Evolutionary conservation across 2,797 vertebrate genomes (phyloP).

Genomic region (Coracias cyanogaster): DNA sequence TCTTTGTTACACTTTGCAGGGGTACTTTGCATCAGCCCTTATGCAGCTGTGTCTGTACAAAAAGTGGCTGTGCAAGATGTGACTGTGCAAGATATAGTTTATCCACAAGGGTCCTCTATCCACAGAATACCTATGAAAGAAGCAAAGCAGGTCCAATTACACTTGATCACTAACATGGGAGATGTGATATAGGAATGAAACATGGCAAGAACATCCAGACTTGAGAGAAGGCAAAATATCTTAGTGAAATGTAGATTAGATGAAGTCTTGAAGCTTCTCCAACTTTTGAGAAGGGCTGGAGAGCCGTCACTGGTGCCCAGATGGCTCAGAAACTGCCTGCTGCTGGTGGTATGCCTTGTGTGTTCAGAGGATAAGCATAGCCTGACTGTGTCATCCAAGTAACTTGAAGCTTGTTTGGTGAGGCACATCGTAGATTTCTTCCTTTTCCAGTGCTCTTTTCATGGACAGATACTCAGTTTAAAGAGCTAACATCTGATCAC

Average conservation of each 20-base stretch:
- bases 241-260: not conserved
- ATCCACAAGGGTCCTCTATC: not conserved
- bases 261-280: not conserved
- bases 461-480: not conserved
- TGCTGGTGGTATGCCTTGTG: not conserved
- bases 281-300: not conserved
- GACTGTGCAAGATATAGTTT: not conserved
- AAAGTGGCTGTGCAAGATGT: not conserved
- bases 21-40: not conserved
- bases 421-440: not conserved
- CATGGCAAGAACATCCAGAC: not conserved
- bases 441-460: not conserved
- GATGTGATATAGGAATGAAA: not conserved
- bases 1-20: not conserved
- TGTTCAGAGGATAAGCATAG: not conserved
- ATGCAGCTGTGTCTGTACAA: not conserved
- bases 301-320: rapidly evolving
- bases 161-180: not conserved
- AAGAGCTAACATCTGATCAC: not conserved
- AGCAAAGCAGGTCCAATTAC: not conserved
- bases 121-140: not conserved
- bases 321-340: rapidly evolving
- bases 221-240: not conserved
- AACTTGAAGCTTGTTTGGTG: not conserved
- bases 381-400: not conserved